phyloP scores from a whole-genome alignment of 1,140 invertebrate genomes.

The Drosophila malerkotliana region DNA sequence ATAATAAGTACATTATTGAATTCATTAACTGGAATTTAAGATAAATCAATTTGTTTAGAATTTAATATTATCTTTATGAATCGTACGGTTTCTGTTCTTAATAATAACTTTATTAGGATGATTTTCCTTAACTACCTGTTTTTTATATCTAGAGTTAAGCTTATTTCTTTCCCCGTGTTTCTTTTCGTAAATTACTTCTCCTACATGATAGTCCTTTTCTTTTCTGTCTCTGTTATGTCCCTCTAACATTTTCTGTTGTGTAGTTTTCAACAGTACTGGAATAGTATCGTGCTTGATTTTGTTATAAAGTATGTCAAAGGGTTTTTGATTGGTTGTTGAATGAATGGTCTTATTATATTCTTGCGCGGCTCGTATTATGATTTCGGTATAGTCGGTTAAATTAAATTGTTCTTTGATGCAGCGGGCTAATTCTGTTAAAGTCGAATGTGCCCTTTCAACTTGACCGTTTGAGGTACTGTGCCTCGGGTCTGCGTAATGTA shows the following conservation, averaged over 20 bases:
- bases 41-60: no score
- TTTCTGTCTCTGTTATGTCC: slow-evolving; percentile 1
- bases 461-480: slow-evolving; percentile 1
- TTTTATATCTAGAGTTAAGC: slow-evolving; percentile 6
- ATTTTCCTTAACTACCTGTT: slow-evolving; percentile 2
- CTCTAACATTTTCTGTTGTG: slow-evolving; percentile 9
- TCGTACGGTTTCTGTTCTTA: background rate
- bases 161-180: slow-evolving; percentile 15
- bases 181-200: slow-evolving; percentile 4
- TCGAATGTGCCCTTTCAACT: slow-evolving; percentile 1
- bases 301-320: background rate
- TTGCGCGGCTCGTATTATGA: slow-evolving; percentile 7
- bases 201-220: slow-evolving; percentile 10
- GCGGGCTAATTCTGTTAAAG: slow-evolving; percentile 3
- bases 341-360: slow-evolving; percentile 4
- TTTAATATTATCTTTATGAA: no score
- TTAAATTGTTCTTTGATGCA: slow-evolving; percentile 8
- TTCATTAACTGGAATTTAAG: no score
- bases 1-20: no score
- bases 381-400: slow-evolving; percentile 10
- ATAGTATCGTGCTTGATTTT: slow-evolving; percentile 9
- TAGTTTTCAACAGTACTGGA: background rate
- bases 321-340: background rate
- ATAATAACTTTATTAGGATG: slow-evolving; percentile 8
- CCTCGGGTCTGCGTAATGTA: slow-evolving; percentile 3